Evolutionary conservation across 2,888 invertebrate genomes (phyloP), one percentile per base, ranked within the genome.

Genomic region (Incurvaria masculella): DNA sequence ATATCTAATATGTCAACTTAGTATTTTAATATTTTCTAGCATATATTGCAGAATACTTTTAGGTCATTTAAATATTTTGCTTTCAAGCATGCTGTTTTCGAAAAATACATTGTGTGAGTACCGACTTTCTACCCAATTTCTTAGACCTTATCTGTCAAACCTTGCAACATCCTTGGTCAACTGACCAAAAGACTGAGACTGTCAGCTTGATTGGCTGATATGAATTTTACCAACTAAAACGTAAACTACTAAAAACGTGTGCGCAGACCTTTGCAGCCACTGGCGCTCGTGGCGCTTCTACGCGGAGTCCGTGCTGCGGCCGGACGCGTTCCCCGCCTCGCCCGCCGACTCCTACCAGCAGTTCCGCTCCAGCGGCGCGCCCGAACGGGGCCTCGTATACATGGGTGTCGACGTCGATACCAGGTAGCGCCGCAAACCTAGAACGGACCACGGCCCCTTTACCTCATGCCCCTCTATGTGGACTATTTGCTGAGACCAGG

Each of bases 211-310:
- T n/a, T n/a, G n/a, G n/a, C n/a, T n/a, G n/a, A n/a, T n/a, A n/a
- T n/a, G n/a, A n/a, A n/a, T n/a, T n/a, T n/a, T n/a, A n/a, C n/a
- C n/a, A n/a, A n/a, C n/a, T n/a, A n/a, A n/a, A n/a, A n/a, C n/a
- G n/a, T n/a, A n/a, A n/a, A n/a, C n/a, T n/a, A n/a, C n/a, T n/a
- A n/a, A n/a, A n/a, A n/a, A n/a, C n/a, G n/a, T 39, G 14, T 45
- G 62, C 65, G 38, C 64, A 82, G 82, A 83, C 60, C 57, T 84
- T 43, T 82, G 82, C 57, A 83, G 83, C 51, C 84, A 84, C 58
- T 79, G 82, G 66, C 65, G 84, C 50, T 83, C 83, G 2, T 84
- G 84, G 84, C 66, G 76, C 53, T 84, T 81, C 61, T 84, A 79
- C 62, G 82, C 84, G 0, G 84, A 84, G 56, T 83, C 83, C 14